Conservation (phyloP, 2,113 vertebrate species). For the Meles meles region DNA sequence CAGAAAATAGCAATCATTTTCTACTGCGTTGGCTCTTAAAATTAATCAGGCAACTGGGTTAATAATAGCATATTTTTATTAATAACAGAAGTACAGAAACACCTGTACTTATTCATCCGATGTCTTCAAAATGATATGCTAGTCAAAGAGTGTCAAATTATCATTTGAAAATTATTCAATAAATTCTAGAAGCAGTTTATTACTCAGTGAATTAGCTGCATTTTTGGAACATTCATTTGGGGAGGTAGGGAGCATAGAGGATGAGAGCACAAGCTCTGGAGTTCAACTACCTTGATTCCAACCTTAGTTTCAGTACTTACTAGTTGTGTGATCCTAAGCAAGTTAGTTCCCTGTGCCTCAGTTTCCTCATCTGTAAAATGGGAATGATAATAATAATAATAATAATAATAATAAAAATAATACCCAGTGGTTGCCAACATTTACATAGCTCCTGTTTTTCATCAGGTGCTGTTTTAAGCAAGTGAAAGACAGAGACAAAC, state of each 20-base stretch:
- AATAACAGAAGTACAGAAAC: constrained; percentile 51
- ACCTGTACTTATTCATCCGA: constrained; percentile 67
- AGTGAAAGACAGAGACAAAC: background rate
- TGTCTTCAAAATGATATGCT: constrained; percentile 45
- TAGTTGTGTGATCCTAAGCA: background rate
- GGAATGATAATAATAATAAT: background rate
- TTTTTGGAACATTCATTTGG: background rate
- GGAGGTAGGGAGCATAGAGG: background rate
- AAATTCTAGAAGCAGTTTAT: constrained; percentile 39
- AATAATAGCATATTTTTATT: constrained; percentile 68
- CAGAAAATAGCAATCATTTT: constrained; percentile 70
- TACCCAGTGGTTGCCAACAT: background rate
- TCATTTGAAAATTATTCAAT: constrained; percentile 38
- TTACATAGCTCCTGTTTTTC: background rate
- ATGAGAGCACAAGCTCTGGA: background rate
- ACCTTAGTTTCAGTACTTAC: background rate
- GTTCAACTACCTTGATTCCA: background rate
- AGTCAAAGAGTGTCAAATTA: constrained; percentile 41
- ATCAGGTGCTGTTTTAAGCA: background rate
- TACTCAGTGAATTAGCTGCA: background rate
- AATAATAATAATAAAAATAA: background rate
- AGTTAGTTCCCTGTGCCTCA: background rate
- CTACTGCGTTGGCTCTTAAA: constrained; percentile 50
- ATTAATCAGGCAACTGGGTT: constrained; percentile 61
- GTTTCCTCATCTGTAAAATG: background rate